These are phyloP conservation scores for Rhinophrynus dorsalis DNA, from an alignment of 2,797 vertebrate species.

Conservation along the genomic window DNA sequence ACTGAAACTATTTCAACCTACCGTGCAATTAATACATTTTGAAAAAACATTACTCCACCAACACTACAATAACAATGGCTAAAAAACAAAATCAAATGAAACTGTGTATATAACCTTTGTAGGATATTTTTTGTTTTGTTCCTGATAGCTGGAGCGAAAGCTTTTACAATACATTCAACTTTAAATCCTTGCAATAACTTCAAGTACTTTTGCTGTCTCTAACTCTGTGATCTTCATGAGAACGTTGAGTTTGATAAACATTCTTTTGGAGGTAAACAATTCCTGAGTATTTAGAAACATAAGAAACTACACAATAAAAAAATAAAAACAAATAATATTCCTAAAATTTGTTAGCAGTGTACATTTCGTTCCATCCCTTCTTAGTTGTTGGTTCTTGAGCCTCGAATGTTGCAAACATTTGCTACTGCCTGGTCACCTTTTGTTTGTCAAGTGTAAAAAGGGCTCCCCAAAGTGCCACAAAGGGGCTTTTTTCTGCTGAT, in stretches of 20 bases:
- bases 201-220: constrained; percentile 75
- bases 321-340: not conserved
- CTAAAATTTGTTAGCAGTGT: constrained; percentile 36
- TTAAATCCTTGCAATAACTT: constrained; percentile 87
- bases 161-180: constrained; percentile 96
- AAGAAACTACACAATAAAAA: constrained; percentile 67
- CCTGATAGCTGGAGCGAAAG: constrained; percentile 76
- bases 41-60: constrained; percentile 55
- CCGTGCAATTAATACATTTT: constrained; percentile 43
- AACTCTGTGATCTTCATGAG: constrained; percentile 21
- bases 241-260: constrained; percentile 47
- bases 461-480: constrained; percentile 45
- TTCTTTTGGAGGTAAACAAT: constrained; percentile 83
- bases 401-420: constrained; percentile 10
- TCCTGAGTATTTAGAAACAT: constrained; percentile 72
- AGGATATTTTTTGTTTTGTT: constrained; percentile 8
- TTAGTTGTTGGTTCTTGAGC: constrained; percentile 40
- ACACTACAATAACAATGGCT: constrained; percentile 45
- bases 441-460: constrained; percentile 16
- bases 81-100: constrained; percentile 40
- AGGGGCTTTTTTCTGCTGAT: constrained; percentile 29
- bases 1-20: constrained; percentile 49
- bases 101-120: constrained; percentile 47
- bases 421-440: constrained; percentile 33
- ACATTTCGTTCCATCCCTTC: constrained; percentile 38